Conservation (phyloP, 2,888 invertebrate species). For the Nudaria mundana region DNA sequence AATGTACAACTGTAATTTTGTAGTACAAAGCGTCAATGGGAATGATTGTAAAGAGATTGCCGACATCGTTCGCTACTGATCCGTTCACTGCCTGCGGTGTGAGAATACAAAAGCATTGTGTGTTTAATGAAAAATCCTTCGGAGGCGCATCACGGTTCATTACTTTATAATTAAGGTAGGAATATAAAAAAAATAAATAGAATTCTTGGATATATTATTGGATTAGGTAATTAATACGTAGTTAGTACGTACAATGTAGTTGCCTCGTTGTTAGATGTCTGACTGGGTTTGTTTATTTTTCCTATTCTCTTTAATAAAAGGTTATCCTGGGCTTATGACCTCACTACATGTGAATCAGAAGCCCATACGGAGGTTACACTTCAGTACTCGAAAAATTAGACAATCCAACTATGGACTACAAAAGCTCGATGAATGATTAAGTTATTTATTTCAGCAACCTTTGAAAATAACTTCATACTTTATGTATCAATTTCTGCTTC, state of each 20-base stretch:
- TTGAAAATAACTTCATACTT: too few relatives aligned
- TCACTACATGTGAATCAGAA: too few relatives aligned
- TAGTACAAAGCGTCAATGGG: slow-evolving; percentile 41
- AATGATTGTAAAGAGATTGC: slow-evolving; percentile 44
- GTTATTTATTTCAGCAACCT: too few relatives aligned
- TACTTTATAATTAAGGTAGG: slow-evolving; percentile 39
- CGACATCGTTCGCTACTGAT: slow-evolving; percentile 32
- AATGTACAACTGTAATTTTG: slow-evolving; percentile 52
- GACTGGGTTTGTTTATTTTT: too few relatives aligned
- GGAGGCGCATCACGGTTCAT: slow-evolving; percentile 36
- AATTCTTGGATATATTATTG: slow-evolving; percentile 9
- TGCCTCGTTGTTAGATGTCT: too few relatives aligned
- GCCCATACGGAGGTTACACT: too few relatives aligned
- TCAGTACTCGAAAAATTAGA: too few relatives aligned
- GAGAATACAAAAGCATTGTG: slow-evolving; percentile 42
- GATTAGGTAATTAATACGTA: slow-evolving; percentile 1
- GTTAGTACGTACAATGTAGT: not conserved
- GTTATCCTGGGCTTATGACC: too few relatives aligned
- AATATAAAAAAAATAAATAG: slow-evolving; percentile 17
- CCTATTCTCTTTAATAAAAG: too few relatives aligned
- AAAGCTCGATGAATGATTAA: too few relatives aligned
- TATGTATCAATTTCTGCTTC: too few relatives aligned
- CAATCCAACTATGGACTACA: too few relatives aligned
- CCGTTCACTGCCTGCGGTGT: slow-evolving; percentile 35
- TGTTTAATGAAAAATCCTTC: slow-evolving; percentile 45